Evolutionary conservation across 2,888 invertebrate species (phyloP).

Genomic region (Apotomis betuletana): DNA sequence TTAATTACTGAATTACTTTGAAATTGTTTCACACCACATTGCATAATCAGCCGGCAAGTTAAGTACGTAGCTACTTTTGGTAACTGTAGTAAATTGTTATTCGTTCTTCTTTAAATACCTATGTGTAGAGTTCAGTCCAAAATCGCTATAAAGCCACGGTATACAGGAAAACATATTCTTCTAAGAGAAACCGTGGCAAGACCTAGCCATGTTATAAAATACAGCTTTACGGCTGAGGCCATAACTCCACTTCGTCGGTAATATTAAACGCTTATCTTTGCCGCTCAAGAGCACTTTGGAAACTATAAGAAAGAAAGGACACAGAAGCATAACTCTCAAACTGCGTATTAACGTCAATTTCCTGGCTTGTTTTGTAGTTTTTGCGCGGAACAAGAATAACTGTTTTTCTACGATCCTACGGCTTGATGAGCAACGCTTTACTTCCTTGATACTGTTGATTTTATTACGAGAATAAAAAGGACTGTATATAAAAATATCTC

Average conservation of each 20-base stretch:
- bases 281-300: not conserved
- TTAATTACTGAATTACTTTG: too few species aligned
- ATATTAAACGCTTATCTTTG: not conserved
- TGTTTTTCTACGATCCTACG: not conserved
- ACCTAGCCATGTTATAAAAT: too few species aligned
- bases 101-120: too few species aligned
- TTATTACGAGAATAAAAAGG: slow-evolving; percentile 7
- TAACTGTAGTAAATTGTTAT: too few species aligned
- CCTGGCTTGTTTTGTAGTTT: slow-evolving; percentile 16
- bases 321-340: slow-evolving; percentile 9
- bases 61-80: too few species aligned
- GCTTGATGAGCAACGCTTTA: slow-evolving; percentile 1
- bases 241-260: not conserved
- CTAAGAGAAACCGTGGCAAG: too few species aligned
- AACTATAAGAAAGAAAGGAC: not conserved
- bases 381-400: not conserved
- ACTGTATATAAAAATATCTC: not conserved
- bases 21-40: too few species aligned
- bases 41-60: too few species aligned
- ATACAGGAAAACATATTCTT: too few species aligned
- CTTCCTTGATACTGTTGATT: not conserved
- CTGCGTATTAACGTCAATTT: slow-evolving; percentile 20
- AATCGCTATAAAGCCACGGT: too few species aligned
- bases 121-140: too few species aligned
- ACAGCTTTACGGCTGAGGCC: too few species aligned